Conservation (phyloP, 2,888 invertebrate species). For the Drymonia ruficornis region DNA sequence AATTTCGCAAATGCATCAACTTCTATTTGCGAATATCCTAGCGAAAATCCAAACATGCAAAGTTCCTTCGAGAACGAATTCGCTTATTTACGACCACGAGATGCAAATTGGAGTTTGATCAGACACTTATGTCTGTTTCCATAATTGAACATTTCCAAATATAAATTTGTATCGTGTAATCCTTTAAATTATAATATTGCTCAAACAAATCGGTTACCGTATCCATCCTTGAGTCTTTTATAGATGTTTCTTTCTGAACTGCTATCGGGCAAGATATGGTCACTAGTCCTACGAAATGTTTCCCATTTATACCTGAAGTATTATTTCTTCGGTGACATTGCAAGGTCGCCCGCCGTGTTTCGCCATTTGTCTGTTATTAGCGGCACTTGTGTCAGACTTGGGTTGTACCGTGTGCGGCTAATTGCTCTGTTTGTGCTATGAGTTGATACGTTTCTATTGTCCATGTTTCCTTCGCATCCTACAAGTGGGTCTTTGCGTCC, state of each 20-base stretch:
- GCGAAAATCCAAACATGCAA: neutral
- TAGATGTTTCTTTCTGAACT: no score
- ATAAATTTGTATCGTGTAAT: neutral
- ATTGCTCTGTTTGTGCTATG: conserved; percentile 50
- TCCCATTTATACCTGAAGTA: neutral
- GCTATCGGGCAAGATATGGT: no score
- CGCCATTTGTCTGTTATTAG: conserved; percentile 2
- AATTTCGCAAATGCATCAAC: neutral
- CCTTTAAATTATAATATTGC: neutral
- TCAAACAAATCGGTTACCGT: neutral
- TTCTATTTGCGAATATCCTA: neutral
- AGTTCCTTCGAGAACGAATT: neutral
- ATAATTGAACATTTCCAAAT: neutral
- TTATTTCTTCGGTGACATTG: conserved; percentile 2
- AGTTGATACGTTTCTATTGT: conserved; percentile 44
- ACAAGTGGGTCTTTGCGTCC: conserved; percentile 6
- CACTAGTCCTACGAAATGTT: neutral
- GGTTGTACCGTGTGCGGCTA: conserved; percentile 25
- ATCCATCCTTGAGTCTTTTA: no score
- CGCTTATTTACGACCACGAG: neutral
- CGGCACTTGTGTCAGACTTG: neutral
- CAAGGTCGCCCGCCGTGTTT: conserved; percentile 1
- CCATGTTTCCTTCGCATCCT: conserved; percentile 36
- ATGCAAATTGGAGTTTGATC: conserved; percentile 2
- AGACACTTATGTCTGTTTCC: neutral